Base-by-base conservation (phyloP, 2,888 invertebrate genomes). In the Acleris sparsana region DNA sequence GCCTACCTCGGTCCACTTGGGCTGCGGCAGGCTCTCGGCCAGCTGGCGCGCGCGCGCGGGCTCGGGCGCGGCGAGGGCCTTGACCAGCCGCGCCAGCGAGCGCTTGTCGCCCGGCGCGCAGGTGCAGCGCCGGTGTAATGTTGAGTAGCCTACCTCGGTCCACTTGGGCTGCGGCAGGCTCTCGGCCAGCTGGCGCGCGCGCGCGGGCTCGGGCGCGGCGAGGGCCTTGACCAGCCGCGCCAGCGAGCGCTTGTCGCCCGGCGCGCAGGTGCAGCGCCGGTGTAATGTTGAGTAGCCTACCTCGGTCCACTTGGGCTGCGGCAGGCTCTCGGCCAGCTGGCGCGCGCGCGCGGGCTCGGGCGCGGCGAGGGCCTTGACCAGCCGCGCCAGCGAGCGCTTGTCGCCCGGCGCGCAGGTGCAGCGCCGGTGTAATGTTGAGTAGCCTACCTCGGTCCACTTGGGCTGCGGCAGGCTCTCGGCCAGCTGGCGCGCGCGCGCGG, bases 171-270 rank as follows among this genome's bases (percentile, higher is more conserved):
- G 87, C 53, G 92, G 91, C 71, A 92, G 73, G 0, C 72, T 69
- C 5, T 72, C 72, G 1, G 90, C 90, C 17, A 97, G 92, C 67
- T 94, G 91, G 71, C 96, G 93, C 0, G 99, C 99, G 74, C 96
- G 95, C 6, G 90, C 88, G 4, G 96, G 95, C 87, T 98, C 96
- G 76, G 96, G 96, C 85, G 95, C 94, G 0, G 96, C 95, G 81
- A 98, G 97, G 1, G 98, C 97, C 70, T 97, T 95, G 6, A 99
- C 97, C n/a, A 99, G 93, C 71, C 98, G 96, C 2, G 99, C 99
- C 56, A 97, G 88, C 0, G 96, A 95, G 64, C 96, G 95, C 71
- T 94, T 94, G 88, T 98, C 98, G 51, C 93, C 91, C 0, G 97
- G 97, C 73, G 97, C 95, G 3, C n/a, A n/a, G n/a, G n/a, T n/a